These are phyloP conservation scores for Trichomalopsis sarcophagae DNA, from an alignment of 1,140 invertebrate species.

Conservation along the genomic window DNA sequence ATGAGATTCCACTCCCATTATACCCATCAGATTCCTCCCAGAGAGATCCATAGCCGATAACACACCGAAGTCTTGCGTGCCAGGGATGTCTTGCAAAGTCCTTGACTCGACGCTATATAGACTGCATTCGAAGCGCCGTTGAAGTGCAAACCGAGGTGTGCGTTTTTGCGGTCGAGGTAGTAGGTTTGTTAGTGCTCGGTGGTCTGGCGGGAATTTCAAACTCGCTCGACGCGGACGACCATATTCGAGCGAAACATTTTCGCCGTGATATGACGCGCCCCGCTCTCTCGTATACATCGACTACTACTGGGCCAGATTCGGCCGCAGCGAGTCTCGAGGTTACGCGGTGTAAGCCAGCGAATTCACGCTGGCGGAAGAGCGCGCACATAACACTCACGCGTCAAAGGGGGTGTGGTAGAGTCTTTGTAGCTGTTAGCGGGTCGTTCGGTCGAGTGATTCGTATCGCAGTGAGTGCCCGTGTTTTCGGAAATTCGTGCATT, in stretches of 20 bases:
- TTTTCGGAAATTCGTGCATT: not conserved
- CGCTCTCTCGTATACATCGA: not conserved
- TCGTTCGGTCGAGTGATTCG: no score
- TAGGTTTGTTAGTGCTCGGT: not conserved
- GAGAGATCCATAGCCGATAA: no score
- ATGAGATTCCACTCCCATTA: no score
- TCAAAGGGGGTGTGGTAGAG: no score
- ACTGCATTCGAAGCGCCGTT: no score
- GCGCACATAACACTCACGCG: no score
- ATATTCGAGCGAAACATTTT: slow-evolving; percentile 17
- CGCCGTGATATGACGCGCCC: not conserved
- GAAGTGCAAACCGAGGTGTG: not conserved
- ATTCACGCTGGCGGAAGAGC: no score
- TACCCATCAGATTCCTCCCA: no score
- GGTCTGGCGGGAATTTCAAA: slow-evolving; percentile 22
- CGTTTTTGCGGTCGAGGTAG: not conserved
- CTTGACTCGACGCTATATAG: not conserved
- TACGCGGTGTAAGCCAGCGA: no score
- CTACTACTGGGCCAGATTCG: not conserved
- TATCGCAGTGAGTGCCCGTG: not conserved
- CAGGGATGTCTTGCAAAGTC: no score
- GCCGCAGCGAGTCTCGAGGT: not conserved
- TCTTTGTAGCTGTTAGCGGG: no score
- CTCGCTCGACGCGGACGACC: not conserved
- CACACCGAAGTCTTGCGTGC: no score